Conservation (phyloP, 2,797 vertebrate genomes). For the Epinephelus coioides region DNA sequence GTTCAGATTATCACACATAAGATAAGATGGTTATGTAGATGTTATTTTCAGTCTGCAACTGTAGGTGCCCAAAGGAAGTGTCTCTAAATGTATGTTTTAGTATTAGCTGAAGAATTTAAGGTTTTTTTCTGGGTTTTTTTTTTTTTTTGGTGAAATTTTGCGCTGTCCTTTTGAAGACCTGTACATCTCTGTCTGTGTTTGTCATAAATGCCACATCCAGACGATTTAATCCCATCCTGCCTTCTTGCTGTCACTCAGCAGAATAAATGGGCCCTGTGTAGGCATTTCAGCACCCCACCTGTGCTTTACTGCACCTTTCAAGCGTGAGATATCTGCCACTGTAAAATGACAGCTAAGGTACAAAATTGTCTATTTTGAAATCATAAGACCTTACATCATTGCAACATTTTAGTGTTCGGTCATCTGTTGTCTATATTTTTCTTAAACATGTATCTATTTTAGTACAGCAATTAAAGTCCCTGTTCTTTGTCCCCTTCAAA, state of each 20-base stretch:
- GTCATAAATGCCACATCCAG: constrained; percentile 72
- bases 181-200: constrained; percentile 49
- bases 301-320: constrained; percentile 59
- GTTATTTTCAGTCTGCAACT: background rate
- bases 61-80: background rate
- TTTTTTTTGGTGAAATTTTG: background rate
- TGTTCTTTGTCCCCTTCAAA: background rate
- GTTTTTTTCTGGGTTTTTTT: background rate
- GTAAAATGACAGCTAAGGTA: constrained; percentile 57
- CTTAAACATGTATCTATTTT: background rate
- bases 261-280: constrained; percentile 61
- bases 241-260: constrained; percentile 66
- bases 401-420: constrained; percentile 33
- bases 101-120: constrained; percentile 18
- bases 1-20: constrained; percentile 4
- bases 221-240: constrained; percentile 59
- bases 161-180: constrained; percentile 28
- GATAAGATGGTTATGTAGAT: background rate
- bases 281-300: constrained; percentile 56
- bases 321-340: constrained; percentile 58
- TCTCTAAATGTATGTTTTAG: background rate
- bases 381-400: constrained; percentile 4
- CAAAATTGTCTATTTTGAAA: constrained; percentile 33
- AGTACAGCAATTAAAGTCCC: background rate
- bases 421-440: constrained; percentile 26